Evolutionary conservation across 2,113 vertebrate species (phyloP), one percentile per base, ranked within the genome.

Genomic region (Podarcis cretensis): DNA sequence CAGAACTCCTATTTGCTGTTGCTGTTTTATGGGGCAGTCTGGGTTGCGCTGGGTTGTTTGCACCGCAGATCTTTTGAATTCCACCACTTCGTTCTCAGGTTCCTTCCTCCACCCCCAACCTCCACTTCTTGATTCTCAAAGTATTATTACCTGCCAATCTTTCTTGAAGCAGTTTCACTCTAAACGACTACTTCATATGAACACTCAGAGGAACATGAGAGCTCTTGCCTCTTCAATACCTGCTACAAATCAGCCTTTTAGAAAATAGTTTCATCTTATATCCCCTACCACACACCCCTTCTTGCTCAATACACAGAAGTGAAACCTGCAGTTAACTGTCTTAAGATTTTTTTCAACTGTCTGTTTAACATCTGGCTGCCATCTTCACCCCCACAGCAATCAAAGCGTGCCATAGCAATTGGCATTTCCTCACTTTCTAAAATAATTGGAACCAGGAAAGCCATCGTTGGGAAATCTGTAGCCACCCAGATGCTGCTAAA

Each of bases 41-140:
- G 90, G 79, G 80, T 93, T 94, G 77, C 88, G 86, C 83, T 92
- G 91, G 77, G 83, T 92, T 94, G 91, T 93, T 94, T 95, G 93
- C 77, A 75, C 87, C 92, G 93, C 90, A 43, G 94, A 95, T 96
- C 91, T 90, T 95, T 95, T 90, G 91, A 93, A 96, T 96, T 93
- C 95, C 91, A 93, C 85, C 59, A 93, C 82, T 93, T 86, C 68
- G 90, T 94, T 94, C 95, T 91, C 94, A 95, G 77, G 93, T 94
- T 93, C 84, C 91, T 78, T 92, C 91, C 87, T 93, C 59, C 87
- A 81, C 43, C 14, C 20, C n/a, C 75, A 12, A 68, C 13, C 84
- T 63, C 1, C 90, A 0, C 3, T 35, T 84, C 91, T 92, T 90
- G 81, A 48, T 88, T 85, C 32, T 40, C 77, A 37, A 27, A 81